phyloP scores from a whole-genome alignment of 2,113 vertebrate genomes.

The Corythornis madagascariensis region DNA sequence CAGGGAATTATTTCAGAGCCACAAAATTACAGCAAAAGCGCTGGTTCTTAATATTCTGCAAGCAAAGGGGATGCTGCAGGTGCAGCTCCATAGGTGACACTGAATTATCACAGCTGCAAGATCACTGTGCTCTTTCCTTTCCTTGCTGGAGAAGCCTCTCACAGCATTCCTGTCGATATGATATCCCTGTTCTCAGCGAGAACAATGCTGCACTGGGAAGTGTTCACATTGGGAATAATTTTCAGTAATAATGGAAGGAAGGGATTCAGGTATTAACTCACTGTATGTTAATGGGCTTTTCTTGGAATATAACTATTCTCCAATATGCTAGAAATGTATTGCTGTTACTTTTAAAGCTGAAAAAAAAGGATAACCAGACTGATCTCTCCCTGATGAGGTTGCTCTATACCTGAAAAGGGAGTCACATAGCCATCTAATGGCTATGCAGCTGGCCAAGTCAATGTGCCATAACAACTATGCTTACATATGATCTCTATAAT shows the following conservation, averaged over 20 bases:
- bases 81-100: neutral
- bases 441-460: neutral
- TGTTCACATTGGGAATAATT: slow-evolving; percentile 1
- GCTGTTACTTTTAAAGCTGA: neutral
- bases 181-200: neutral
- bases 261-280: neutral
- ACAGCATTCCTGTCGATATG: neutral
- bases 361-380: neutral
- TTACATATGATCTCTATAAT: neutral
- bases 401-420: neutral
- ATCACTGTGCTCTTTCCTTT: neutral
- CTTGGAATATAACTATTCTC: slow-evolving; percentile 16
- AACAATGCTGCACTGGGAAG: neutral
- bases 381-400: neutral
- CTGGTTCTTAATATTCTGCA: neutral
- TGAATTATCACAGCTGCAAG: slow-evolving; percentile 24
- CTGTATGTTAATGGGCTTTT: neutral
- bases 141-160: neutral
- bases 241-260: neutral
- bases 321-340: neutral
- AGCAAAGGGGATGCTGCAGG: neutral
- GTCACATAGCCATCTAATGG: neutral
- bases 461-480: neutral
- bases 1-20: neutral
- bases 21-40: slow-evolving; percentile 3